Conservation (phyloP, 2,888 invertebrate species). For the Drosophila koepferae region DNA sequence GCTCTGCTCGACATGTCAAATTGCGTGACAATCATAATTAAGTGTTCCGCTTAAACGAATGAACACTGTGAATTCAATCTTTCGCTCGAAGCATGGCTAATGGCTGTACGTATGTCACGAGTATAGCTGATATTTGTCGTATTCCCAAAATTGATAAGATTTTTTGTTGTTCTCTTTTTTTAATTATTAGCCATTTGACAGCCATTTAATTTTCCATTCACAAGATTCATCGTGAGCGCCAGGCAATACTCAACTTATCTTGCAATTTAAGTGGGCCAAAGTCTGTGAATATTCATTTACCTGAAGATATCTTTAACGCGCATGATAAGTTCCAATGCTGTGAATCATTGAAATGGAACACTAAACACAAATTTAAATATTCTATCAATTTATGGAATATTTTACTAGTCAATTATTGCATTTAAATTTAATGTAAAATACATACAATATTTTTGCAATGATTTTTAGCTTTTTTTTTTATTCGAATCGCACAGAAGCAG, state of each 20-base stretch:
- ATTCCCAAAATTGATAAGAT: conserved; percentile 56
- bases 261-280: conserved; percentile 1
- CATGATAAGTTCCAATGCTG: background rate
- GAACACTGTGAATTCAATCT: conserved; percentile 19
- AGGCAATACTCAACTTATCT: conserved; percentile 29
- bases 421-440: too few relatives aligned
- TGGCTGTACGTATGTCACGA: conserved; percentile 14
- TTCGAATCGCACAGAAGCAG: too few relatives aligned
- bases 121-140: conserved; percentile 25
- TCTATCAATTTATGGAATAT: background rate
- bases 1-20: conserved; percentile 22
- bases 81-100: conserved; percentile 40
- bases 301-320: background rate
- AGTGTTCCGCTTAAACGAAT: conserved; percentile 36
- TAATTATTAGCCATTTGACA: conserved; percentile 62
- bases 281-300: conserved; percentile 3
- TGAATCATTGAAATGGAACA: background rate
- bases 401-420: too few relatives aligned
- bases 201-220: conserved; percentile 22
- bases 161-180: conserved; percentile 5
- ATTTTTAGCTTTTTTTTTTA: too few relatives aligned
- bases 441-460: too few relatives aligned
- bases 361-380: background rate
- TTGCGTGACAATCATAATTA: conserved; percentile 52
- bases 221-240: background rate